phyloP scores from a whole-genome alignment of 2,113 vertebrate genomes.

The Kobus ellipsiprymnus region DNA sequence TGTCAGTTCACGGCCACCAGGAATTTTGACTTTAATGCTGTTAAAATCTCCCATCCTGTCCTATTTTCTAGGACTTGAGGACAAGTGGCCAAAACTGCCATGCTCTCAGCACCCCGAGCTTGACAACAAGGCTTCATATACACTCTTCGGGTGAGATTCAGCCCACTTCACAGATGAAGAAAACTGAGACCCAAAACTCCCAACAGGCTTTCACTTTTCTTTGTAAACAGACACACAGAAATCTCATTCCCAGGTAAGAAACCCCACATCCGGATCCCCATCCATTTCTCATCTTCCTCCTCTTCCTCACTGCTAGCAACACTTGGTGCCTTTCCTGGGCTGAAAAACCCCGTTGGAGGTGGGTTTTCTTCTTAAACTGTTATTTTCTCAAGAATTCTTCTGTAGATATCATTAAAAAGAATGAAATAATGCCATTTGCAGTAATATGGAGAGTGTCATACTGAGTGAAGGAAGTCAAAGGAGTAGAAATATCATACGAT shows the following conservation, averaged over 20 bases:
- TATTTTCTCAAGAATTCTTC: too few species aligned
- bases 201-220: background rate
- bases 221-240: background rate
- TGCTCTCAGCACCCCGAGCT: background rate
- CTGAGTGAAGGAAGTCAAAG: background rate
- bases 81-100: accelerated
- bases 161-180: background rate
- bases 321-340: too few species aligned
- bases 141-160: background rate
- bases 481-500: background rate
- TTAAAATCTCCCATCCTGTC: background rate
- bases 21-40: background rate
- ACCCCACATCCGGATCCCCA: background rate
- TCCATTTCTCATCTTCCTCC: too few species aligned
- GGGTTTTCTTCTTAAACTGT: too few species aligned
- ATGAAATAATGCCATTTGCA: background rate
- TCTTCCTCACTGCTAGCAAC: too few species aligned
- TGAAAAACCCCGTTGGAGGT: too few species aligned
- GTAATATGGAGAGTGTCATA: background rate
- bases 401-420: background rate
- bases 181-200: background rate
- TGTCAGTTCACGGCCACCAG: background rate
- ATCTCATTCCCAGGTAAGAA: background rate
- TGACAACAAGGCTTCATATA: accelerated
- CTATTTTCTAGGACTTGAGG: background rate